Base-by-base conservation (phyloP, 2,888 invertebrate genomes). In the Druceiella hillmani region DNA sequence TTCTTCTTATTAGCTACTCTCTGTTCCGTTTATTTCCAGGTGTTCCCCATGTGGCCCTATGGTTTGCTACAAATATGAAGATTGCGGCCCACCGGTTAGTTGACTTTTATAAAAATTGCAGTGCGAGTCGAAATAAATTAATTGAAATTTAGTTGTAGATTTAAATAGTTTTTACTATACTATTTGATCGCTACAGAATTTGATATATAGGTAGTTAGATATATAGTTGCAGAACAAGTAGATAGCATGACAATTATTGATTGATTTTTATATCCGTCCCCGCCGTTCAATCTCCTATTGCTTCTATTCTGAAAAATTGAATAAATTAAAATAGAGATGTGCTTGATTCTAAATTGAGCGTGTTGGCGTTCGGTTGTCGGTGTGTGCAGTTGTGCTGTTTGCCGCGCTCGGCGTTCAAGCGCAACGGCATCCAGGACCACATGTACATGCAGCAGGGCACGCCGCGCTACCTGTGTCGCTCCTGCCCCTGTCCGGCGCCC, bases 31-130 rank as follows among this genome's bases (percentile, higher is more conserved):
- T n/a, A n/a, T 32, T 61, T 57, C 36, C 52, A 68, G 69, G 70
- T 69, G 68, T 59, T 61, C 65, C 30, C 67, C 70, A 31, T 68
- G 68, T 56, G 66, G 69, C 43, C 68, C 66, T 38, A 66, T 66
- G 62, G 66, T 70, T 43, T 71, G 71, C 50, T 71, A 71, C 50
- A 70, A 66, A 60, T 72, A 72, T 49, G 69, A 71, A 61, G 71
- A 72, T 50, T 68, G 66, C 46, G 71, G 71, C 46, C 68, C 67
- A 43, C 55, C 68, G 53, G 71, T 72, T 53, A 62, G 67, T 52
- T 5, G n/a, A n/a, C n/a, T n/a, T n/a, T n/a, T n/a, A n/a, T n/a
- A n/a, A n/a, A n/a, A n/a, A n/a, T n/a, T n/a, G n/a, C n/a, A n/a
- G n/a, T n/a, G n/a, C n/a, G n/a, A n/a, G n/a, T n/a, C n/a, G n/a